Evolutionary conservation across 1,140 invertebrate species (phyloP).

Genomic region (Bombus breviceps): DNA sequence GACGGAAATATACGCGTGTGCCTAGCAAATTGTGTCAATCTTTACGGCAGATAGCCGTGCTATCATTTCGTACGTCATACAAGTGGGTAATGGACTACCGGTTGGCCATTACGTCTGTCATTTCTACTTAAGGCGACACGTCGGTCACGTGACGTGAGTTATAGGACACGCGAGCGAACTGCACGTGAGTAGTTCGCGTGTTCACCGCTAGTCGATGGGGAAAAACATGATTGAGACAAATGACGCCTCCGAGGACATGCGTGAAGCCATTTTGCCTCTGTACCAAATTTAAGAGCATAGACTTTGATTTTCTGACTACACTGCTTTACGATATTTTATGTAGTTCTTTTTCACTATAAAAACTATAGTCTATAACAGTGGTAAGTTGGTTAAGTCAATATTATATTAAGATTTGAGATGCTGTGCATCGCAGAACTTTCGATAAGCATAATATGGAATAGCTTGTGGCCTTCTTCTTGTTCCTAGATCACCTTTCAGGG

Average conservation of each 20-base stretch:
- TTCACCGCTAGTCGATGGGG: neutral
- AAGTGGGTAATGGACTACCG: conserved; percentile 47
- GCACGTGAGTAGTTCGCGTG: conserved; percentile 1
- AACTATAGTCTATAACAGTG: too few relatives aligned
- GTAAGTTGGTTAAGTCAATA: too few relatives aligned
- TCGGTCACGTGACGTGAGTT: conserved; percentile 32
- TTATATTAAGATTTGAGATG: too few relatives aligned
- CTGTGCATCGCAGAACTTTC: too few relatives aligned
- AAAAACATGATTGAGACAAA: neutral
- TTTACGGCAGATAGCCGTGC: conserved; percentile 36
- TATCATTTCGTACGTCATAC: conserved; percentile 45
- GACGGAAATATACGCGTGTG: conserved; percentile 4
- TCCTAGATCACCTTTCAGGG: too few relatives aligned
- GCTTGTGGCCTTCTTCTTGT: too few relatives aligned
- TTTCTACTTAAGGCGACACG: conserved; percentile 47
- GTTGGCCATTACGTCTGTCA: conserved; percentile 38
- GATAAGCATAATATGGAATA: too few relatives aligned
- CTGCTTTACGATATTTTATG: too few relatives aligned
- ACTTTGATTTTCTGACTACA: too few relatives aligned
- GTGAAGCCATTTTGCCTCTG: neutral
- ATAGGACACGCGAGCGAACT: conserved; percentile 8
- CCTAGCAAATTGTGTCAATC: conserved; percentile 40
- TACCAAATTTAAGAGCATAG: neutral
- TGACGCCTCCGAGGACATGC: neutral
- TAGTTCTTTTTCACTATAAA: too few relatives aligned